A percentile compares a stretch with the other conserved stretches of the same genome.
Conservation (phyloP, 2,797 vertebrate genomes). For the Selene dorsalis region DNA sequence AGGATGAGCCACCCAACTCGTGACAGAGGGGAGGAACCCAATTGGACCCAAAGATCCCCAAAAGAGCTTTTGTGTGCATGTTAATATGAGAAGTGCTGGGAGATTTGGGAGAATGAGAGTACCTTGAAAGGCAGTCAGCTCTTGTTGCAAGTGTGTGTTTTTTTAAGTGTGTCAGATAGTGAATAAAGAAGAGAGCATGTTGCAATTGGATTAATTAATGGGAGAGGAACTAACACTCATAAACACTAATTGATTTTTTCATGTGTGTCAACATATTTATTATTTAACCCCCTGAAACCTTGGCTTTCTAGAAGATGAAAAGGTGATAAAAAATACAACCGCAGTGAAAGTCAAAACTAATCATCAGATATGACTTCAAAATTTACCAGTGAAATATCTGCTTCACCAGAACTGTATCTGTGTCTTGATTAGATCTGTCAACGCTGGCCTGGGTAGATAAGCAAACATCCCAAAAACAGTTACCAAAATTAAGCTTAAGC, state of each 20-base stretch:
- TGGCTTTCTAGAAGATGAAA: neutral
- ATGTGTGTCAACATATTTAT: neutral
- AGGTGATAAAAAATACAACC: neutral
- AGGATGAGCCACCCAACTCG: constrained; percentile 41
- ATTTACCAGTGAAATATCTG: neutral
- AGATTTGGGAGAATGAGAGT: constrained; percentile 53
- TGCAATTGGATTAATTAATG: constrained; percentile 52
- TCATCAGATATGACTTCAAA: neutral
- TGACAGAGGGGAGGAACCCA: constrained; percentile 44
- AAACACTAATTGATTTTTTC: neutral
- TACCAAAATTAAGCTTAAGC: neutral
- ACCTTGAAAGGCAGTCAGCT: constrained; percentile 47
- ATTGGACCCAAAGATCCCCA: constrained; percentile 17
- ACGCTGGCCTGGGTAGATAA: neutral
- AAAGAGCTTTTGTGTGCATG: constrained; percentile 60
- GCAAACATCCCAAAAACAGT: neutral
- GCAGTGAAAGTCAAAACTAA: neutral
- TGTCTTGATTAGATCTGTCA: neutral
- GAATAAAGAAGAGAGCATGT: constrained; percentile 16
- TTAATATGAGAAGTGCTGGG: constrained; percentile 54
- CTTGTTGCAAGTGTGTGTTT: constrained; percentile 26
- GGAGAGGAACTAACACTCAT: constrained; percentile 13
- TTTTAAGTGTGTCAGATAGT: constrained; percentile 42
- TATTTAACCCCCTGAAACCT: neutral
- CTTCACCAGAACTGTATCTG: neutral